These are phyloP conservation scores for Drosophila repleta DNA, from an alignment of 1,140 invertebrate species.

Conservation along the genomic window DNA sequence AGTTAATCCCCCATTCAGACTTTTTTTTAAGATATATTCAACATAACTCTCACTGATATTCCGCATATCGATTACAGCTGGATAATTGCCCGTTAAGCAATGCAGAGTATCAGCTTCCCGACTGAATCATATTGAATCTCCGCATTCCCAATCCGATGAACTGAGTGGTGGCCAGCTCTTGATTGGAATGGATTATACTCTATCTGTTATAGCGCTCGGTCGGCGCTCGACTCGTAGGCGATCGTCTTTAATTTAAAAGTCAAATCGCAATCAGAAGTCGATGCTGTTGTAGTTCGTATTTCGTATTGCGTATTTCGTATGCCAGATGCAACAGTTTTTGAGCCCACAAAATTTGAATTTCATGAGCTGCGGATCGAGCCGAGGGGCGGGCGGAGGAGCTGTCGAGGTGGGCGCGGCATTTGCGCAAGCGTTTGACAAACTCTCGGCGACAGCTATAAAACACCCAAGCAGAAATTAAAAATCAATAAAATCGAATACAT, in stretches of 20 bases:
- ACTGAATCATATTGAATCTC: not conserved
- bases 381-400: not conserved
- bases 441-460: constrained; percentile 60
- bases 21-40: too few relatives aligned
- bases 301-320: constrained; percentile 24
- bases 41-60: too few relatives aligned
- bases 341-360: constrained; percentile 56
- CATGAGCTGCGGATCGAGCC: constrained; percentile 32
- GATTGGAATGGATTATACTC: not conserved
- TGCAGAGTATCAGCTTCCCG: not conserved
- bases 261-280: constrained; percentile 26
- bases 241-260: constrained; percentile 43
- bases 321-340: constrained; percentile 46
- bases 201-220: not conserved
- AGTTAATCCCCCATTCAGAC: too few relatives aligned
- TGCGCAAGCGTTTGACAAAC: constrained; percentile 55
- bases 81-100: too few relatives aligned
- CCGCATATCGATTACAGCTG: too few relatives aligned
- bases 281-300: constrained; percentile 4
- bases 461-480: constrained; percentile 72
- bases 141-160: not conserved
- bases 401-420: constrained; percentile 19
- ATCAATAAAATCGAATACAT: constrained; percentile 67
- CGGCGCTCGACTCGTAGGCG: constrained; percentile 14
- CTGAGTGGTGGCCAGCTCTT: not conserved